phyloP scores from a whole-genome alignment of 2,113 vertebrate genomes.

The Haemorhous mexicanus region DNA sequence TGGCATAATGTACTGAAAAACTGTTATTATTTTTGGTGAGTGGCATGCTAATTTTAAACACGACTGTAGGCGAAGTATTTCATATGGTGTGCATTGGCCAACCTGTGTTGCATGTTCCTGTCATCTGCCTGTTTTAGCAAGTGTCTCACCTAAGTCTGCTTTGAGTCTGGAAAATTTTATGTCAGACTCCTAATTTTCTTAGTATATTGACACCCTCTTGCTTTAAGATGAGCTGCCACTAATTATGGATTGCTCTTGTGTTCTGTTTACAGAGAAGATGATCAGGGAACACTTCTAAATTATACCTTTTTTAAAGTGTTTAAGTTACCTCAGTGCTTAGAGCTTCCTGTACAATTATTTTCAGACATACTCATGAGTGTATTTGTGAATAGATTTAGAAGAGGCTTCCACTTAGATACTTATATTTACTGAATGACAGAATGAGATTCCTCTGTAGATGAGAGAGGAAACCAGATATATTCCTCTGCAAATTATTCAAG shows the following conservation, averaged over 20 bases:
- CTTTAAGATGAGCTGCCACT: constrained; percentile 28
- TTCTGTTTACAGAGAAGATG: not conserved
- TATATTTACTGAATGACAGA: constrained; percentile 47
- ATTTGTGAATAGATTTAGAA: constrained; percentile 6
- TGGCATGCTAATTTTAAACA: constrained; percentile 1
- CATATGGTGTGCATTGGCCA: not conserved
- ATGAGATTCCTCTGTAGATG: not conserved
- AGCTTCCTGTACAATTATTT: not conserved
- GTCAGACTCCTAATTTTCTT: constrained; percentile 31
- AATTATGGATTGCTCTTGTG: constrained; percentile 15
- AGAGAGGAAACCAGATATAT: not conserved
- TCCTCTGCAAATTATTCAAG: constrained; percentile 44
- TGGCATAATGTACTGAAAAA: not conserved
- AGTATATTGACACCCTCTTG: not conserved
- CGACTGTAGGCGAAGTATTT: not conserved
- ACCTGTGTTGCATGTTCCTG: not conserved
- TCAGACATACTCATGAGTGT: not conserved
- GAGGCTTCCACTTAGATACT: not conserved
- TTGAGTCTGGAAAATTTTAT: constrained; percentile 28
- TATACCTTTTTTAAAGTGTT: not conserved
- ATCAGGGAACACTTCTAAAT: not conserved
- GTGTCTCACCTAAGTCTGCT: constrained; percentile 46
- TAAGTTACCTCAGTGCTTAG: not conserved
- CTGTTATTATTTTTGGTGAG: constrained; percentile 10
- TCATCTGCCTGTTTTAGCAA: constrained; percentile 11